Conservation (phyloP, 2,113 vertebrate species). For the Cyprinus carpio region DNA sequence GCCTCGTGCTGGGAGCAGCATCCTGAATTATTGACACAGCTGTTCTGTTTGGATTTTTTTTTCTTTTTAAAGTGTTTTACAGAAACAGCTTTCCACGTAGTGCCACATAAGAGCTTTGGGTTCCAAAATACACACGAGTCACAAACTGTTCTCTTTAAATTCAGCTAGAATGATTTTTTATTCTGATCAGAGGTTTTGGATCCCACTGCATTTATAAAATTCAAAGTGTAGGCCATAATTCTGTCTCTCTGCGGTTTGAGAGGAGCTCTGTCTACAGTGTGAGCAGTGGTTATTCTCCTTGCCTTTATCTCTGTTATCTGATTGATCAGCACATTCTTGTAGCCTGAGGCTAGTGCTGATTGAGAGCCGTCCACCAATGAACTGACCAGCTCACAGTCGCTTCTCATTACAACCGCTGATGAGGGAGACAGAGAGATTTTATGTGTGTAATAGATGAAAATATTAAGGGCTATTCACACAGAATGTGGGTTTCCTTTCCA, state of each 20-base stretch:
- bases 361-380: too few relatives aligned
- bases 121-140: background rate
- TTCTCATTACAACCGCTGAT: too few relatives aligned
- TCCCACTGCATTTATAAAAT: background rate
- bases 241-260: background rate
- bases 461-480: too few relatives aligned
- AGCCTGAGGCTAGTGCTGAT: too few relatives aligned
- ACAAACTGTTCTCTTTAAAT: too few relatives aligned
- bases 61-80: background rate
- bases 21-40: constrained; percentile 18
- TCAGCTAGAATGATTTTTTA: background rate
- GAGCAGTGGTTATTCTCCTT: too few relatives aligned
- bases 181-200: background rate
- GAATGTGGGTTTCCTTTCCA: too few relatives aligned
- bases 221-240: background rate
- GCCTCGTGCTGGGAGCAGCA: background rate
- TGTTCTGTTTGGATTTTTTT: background rate
- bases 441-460: too few relatives aligned
- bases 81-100: background rate
- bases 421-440: too few relatives aligned
- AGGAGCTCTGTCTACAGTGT: background rate
- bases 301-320: too few relatives aligned
- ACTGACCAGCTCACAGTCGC: background rate
- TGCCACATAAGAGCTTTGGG: background rate
- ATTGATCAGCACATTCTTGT: too few relatives aligned